Evolutionary conservation across 2,888 invertebrate species (phyloP).

Genomic region (Molanna angustata): DNA sequence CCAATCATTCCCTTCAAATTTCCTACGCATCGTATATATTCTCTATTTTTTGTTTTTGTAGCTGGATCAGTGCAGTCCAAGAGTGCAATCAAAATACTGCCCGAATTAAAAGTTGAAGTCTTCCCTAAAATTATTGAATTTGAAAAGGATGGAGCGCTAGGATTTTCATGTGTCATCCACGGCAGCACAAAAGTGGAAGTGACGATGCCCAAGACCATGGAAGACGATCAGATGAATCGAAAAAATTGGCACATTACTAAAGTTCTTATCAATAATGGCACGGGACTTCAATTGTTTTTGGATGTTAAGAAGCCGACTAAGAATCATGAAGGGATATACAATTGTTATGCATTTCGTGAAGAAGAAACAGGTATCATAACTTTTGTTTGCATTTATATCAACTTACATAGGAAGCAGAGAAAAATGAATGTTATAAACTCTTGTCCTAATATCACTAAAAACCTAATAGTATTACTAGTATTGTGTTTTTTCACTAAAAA

Average conservation of each 20-base stretch:
- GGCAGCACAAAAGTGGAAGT: slow-evolving; percentile 17
- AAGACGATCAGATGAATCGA: background rate
- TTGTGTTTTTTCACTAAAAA: too few relatives aligned
- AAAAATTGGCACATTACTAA: slow-evolving; percentile 11
- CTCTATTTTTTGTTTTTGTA: slow-evolving; percentile 36
- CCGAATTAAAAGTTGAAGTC: slow-evolving; percentile 40
- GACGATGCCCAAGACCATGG: slow-evolving; percentile 2
- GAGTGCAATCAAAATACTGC: slow-evolving; percentile 37
- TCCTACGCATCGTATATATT: too few relatives aligned
- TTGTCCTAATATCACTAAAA: too few relatives aligned
- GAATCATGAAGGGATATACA: slow-evolving; percentile 23
- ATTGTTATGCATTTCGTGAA: slow-evolving; percentile 18
- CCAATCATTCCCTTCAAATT: too few relatives aligned
- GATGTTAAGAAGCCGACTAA: slow-evolving; percentile 19
- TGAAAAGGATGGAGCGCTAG: slow-evolving; percentile 13
- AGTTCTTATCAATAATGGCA: slow-evolving; percentile 4
- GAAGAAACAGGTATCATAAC: slow-evolving; percentile 24
- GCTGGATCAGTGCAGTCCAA: slow-evolving; percentile 43
- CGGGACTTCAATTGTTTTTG: slow-evolving; percentile 15
- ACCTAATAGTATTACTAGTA: too few relatives aligned
- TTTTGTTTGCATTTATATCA: too few relatives aligned
- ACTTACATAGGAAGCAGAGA: too few relatives aligned
- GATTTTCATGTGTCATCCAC: slow-evolving; percentile 22
- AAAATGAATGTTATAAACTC: too few relatives aligned
- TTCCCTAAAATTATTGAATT: slow-evolving; percentile 26